Evolutionary conservation across 2,113 vertebrate species (phyloP), one percentile per base, ranked within the genome.

Genomic region (Seriola aureovittata): DNA sequence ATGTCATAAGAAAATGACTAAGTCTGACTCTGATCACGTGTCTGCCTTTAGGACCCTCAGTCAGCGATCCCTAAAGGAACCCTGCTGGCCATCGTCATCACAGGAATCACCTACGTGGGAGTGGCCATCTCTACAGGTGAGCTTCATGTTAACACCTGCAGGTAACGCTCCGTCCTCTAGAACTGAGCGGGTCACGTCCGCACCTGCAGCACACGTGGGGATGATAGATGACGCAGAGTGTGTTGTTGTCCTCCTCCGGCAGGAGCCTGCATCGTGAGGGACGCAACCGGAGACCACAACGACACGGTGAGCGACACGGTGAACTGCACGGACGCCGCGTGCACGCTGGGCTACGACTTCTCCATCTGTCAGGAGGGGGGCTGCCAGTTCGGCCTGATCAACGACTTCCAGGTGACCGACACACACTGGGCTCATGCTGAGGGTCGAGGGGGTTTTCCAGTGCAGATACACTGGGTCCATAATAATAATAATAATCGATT

Each of bases 41-140:
- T 71, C 14, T 21, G 1, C 73, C 13, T 25, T 65, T 77, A 99
- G 98, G 98, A 99, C 91, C 98, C 98, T 76, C 97, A 99, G 93
- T 97, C 94, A 88, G 97, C 98, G 63, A 99, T 99, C 90, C 98
- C 98, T 69, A 99, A 97, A 96, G 98, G 98, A 89, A 99, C 98
- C 0, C 90, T 99, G 54, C 92, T 99, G 93, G 98, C 98, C 93
- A 99, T 99, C 93, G 93, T 98, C 89, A 96, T 99, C 84, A 99
- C 98, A 23, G 99, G 97, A 4, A 0, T 99, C 89, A 97, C 98
- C 89, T 99, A 99, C 58, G 75, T 95, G 66, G 97, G 93, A 67
- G 95, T 99, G 62, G 95, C 98, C 64, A 86, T 99, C 75, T 98
- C 97, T 85, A 91, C 97, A 94, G 98, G 98, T 99, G 0, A 59